These are phyloP conservation scores for Poicephalus meyeri DNA, from an alignment of 2,113 vertebrate genomes.

Conservation along the genomic window DNA sequence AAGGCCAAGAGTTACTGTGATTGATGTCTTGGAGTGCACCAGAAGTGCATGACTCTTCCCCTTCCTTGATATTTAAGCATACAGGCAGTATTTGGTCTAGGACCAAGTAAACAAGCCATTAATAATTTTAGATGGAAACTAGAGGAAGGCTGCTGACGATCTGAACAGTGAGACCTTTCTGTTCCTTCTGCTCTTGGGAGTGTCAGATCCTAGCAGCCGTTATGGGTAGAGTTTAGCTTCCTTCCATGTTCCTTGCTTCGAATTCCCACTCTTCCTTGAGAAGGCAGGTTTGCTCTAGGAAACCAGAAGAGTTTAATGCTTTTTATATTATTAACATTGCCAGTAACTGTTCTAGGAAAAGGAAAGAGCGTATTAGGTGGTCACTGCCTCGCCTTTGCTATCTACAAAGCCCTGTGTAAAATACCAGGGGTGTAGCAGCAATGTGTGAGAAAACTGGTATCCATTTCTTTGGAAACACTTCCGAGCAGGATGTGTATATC, in stretches of 20 bases:
- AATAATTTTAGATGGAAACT: constrained; percentile 39
- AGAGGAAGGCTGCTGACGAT: background rate
- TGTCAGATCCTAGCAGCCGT: background rate
- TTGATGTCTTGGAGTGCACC: background rate
- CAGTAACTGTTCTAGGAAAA: background rate
- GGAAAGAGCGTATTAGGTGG: background rate
- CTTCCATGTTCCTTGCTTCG: background rate
- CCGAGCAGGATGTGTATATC: background rate
- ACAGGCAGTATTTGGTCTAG: constrained; percentile 12
- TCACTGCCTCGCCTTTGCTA: background rate
- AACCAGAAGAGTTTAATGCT: background rate
- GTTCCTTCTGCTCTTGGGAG: background rate
- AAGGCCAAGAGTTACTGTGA: background rate
- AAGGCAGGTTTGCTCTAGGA: background rate
- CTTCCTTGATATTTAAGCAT: background rate
- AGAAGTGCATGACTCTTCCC: background rate
- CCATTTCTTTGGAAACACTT: background rate
- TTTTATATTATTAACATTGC: background rate
- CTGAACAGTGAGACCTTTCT: background rate
- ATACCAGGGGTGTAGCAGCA: background rate
- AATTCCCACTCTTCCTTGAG: background rate
- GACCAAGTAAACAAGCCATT: constrained; percentile 49
- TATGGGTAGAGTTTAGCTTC: background rate
- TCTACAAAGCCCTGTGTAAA: accelerated
- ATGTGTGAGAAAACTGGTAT: background rate